These are phyloP conservation scores for Proisotoma minuta DNA, from an alignment of 2,888 invertebrate species.

Conservation along the genomic window DNA sequence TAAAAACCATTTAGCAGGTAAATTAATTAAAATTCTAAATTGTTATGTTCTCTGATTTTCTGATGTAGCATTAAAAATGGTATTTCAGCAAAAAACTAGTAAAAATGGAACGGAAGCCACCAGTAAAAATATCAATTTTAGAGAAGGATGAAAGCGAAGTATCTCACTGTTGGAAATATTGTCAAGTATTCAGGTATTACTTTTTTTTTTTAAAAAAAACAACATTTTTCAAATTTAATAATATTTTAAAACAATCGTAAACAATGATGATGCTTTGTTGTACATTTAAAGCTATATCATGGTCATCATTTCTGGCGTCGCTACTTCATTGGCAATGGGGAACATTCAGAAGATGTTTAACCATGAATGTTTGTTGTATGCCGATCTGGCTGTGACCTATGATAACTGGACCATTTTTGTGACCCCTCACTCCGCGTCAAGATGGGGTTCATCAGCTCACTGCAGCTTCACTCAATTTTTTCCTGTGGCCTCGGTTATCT, in stretches of 20 bases:
- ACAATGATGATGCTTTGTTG: no score
- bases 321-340: conserved; percentile 42
- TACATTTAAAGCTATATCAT: conserved; percentile 44
- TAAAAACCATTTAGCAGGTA: no score
- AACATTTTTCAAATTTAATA: no score
- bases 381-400: conserved; percentile 36
- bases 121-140: conserved; percentile 42
- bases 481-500: conserved; percentile 43
- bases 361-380: conserved; percentile 42
- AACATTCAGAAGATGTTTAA: conserved; percentile 37
- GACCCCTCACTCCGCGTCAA: conserved; percentile 21
- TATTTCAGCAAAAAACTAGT: neutral
- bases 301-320: conserved; percentile 43
- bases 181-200: conserved; percentile 43
- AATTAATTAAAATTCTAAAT: no score
- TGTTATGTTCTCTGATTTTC: no score
- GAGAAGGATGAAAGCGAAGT: conserved; percentile 44
- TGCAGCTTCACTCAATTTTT: conserved; percentile 43
- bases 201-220: no score
- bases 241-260: no score
- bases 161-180: conserved; percentile 44
- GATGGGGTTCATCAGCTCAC: conserved; percentile 34
- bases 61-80: no score
- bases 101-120: conserved; percentile 39
- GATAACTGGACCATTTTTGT: conserved; percentile 27